These are phyloP conservation scores for Epistrophella euchroma DNA, from an alignment of 2,888 invertebrate species.

Conservation along the genomic window DNA sequence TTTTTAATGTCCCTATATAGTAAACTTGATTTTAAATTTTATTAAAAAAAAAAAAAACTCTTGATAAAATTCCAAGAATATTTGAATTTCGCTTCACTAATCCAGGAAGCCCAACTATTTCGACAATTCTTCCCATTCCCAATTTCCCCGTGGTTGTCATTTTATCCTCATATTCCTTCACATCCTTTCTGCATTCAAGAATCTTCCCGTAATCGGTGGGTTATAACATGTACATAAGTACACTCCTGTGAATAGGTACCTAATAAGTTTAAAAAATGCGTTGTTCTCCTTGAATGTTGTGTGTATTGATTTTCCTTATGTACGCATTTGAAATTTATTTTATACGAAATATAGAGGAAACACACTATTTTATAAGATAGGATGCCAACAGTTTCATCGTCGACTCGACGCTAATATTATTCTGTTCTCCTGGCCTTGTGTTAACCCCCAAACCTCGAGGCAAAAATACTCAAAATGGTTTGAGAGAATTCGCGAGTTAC, in stretches of 20 bases:
- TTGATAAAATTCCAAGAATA: constrained; percentile 45
- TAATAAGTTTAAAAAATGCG: constrained; percentile 59
- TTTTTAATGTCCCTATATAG: neutral
- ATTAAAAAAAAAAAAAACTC: constrained; percentile 59
- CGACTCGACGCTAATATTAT: constrained; percentile 36
- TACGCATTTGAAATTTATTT: constrained; percentile 10
- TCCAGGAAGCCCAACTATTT: constrained; percentile 58
- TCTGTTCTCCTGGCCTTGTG: constrained; percentile 54
- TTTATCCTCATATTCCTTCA: neutral
- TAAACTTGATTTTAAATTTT: neutral
- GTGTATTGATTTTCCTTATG: neutral
- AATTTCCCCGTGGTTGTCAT: constrained; percentile 14
- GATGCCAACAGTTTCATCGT: neutral
- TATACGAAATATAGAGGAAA: constrained; percentile 19
- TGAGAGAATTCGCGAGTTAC: constrained; percentile 39
- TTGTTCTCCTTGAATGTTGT: constrained; percentile 52
- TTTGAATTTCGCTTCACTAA: constrained; percentile 50
- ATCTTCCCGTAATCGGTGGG: constrained; percentile 41
- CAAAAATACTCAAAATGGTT: constrained; percentile 60
- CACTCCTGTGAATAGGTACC: constrained; percentile 43
- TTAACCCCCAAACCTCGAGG: constrained; percentile 49
- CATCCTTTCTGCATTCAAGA: neutral
- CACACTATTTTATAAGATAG: constrained; percentile 10
- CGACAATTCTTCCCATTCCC: constrained; percentile 39
- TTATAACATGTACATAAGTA: too few species aligned